Evolutionary conservation across 2,113 vertebrate genomes (phyloP), one percentile per base, ranked within the genome.

Genomic region (Paralichthys olivaceus): DNA sequence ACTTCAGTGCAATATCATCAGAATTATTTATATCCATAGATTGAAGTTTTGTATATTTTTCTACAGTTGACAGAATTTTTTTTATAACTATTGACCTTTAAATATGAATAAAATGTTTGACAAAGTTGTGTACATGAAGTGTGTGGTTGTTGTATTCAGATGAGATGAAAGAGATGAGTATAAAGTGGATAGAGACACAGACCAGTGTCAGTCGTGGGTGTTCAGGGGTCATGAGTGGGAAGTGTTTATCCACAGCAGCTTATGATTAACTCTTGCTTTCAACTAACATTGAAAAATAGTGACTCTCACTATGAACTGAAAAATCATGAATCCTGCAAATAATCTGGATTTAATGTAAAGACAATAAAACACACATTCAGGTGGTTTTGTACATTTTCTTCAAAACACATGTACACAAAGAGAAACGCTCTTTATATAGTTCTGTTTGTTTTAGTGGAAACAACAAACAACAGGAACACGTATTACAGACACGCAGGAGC

Each of bases 21-120:
- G 51, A 60, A 49, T 23, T 71, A 78, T 79, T 84, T 75, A 72
- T 55, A 25, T 13, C 19, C 45, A 49, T 45, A 45, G 17, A 4
- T 7, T 6, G 25, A 55, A 15, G 47, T 19, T 28, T 78, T 71
- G 25, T 83, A 78, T 88, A 83, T 86, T 89, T 84, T 62, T 75
- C n/a, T 73, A 82, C 25, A 66, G 1, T 22, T 67, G 28, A 56
- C 19, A 28, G 28, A 51, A 29, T 57, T 78, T 83, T 78, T 83
- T 70, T 79, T 85, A 63, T 69, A 70, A 51, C 11, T 69, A 55
- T 64, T 86, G 69, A 23, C 71, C 84, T 20, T n/a, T 69, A 76
- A 80, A 4, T 67, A 29, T 64, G 3, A 78, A 83, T 71, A 75
- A 58, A 49, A 77, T 66, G 51, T 78, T 75, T 63, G 11, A 28